Conservation (phyloP, 2,888 invertebrate genomes). For the Idaea dimidiata region DNA sequence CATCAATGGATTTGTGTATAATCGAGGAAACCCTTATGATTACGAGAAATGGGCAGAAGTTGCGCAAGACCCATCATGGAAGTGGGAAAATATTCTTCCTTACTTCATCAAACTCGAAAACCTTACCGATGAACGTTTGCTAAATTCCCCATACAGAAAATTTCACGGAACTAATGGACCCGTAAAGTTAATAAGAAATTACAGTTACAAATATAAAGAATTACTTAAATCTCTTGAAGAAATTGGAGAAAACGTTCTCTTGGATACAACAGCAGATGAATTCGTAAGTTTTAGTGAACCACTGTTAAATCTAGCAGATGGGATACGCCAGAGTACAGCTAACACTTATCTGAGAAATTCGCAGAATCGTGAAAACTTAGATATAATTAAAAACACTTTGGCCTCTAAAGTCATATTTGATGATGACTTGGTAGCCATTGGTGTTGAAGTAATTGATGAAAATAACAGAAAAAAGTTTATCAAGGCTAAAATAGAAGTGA, state of each 20-base stretch:
- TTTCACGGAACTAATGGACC: constrained; percentile 61
- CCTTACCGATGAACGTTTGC: constrained; percentile 32
- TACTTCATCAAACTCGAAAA: constrained; percentile 75
- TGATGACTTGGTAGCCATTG: constrained; percentile 51
- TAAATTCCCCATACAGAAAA: constrained; percentile 16
- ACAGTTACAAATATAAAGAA: constrained; percentile 10
- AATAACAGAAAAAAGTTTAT: constrained; percentile 29
- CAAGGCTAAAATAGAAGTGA: constrained; percentile 62
- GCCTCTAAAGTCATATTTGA: constrained; percentile 76
- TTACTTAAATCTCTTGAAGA: constrained; percentile 58
- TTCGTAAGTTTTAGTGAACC: constrained; percentile 67
- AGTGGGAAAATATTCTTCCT: constrained; percentile 66
- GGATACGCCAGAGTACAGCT: constrained; percentile 42
- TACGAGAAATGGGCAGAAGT: constrained; percentile 71
- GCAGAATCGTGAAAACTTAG: constrained; percentile 31
- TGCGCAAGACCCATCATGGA: constrained; percentile 73
- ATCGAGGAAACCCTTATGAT: constrained; percentile 55
- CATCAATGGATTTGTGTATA: constrained; percentile 74
- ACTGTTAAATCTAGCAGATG: constrained; percentile 58
- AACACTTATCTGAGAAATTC: constrained; percentile 14
- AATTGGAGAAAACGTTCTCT: constrained; percentile 51
- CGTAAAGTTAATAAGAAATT: constrained; percentile 45
- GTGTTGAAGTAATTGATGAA: constrained; percentile 52
- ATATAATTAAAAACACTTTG: constrained; percentile 65
- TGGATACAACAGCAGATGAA: constrained; percentile 53